Evolutionary conservation across 2,888 invertebrate species (phyloP).

Genomic region (Synergus gifuensis): DNA sequence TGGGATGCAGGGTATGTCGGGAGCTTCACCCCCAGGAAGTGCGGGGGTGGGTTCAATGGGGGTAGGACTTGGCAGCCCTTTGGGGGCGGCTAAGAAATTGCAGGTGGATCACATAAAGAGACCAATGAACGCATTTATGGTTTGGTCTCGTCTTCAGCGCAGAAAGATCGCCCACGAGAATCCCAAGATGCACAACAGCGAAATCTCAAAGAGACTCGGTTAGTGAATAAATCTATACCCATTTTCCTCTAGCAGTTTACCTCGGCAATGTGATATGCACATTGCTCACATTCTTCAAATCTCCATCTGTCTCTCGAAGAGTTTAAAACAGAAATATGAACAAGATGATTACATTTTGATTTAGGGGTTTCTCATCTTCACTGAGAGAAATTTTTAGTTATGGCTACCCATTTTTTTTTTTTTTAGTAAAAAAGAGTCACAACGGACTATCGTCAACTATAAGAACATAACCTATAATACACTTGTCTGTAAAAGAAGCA

Average conservation of each 20-base stretch:
- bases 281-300: no score
- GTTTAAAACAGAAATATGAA: neutral
- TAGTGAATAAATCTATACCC: constrained; percentile 72
- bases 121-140: constrained; percentile 99
- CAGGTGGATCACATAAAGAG: constrained; percentile 95
- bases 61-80: constrained; percentile 73
- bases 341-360: constrained; percentile 40
- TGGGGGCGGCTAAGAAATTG: constrained; percentile 80
- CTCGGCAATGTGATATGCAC: neutral
- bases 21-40: constrained; percentile 78
- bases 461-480: no score
- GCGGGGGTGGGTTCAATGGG: constrained; percentile 82
- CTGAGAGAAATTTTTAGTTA: no score
- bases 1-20: constrained; percentile 81
- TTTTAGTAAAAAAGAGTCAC: no score
- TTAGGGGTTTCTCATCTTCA: neutral
- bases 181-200: constrained; percentile 99
- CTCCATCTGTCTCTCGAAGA: no score
- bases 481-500: no score
- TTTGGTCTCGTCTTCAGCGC: constrained; percentile 95
- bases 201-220: constrained; percentile 96
- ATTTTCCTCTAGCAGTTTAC: neutral
- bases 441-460: no score
- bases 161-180: constrained; percentile 98
- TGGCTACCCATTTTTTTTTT: no score